Conservation (phyloP, 2,797 vertebrate genomes). For the Onychomys leucogaster region DNA sequence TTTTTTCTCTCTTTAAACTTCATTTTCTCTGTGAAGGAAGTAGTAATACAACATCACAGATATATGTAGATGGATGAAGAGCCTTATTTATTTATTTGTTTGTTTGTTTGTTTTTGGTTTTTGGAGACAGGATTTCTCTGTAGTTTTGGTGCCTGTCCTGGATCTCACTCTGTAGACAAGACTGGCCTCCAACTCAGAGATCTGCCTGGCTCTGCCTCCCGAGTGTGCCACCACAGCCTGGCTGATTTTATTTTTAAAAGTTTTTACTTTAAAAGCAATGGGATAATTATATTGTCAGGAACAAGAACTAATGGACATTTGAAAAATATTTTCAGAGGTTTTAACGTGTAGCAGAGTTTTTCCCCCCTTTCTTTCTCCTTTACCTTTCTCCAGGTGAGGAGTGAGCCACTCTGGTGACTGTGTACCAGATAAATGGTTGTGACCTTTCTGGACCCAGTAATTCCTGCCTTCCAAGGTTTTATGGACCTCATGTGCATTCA, state of each 20-base stretch:
- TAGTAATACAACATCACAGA: neutral
- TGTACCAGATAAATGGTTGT: neutral
- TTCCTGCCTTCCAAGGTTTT: neutral
- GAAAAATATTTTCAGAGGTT: neutral
- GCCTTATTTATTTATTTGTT: neutral
- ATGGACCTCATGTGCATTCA: neutral
- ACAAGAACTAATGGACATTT: neutral
- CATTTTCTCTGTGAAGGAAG: slow-evolving; percentile 9
- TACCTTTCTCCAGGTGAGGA: neutral
- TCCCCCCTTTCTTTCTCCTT: neutral
- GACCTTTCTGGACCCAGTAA: fast-evolving
- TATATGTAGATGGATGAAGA: neutral
- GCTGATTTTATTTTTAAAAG: neutral
- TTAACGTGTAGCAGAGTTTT: neutral
- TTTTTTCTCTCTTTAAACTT: neutral
- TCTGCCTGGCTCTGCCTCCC: too few relatives aligned
- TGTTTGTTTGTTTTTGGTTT: too few relatives aligned
- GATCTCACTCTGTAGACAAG: too few relatives aligned
- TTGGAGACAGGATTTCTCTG: too few relatives aligned
- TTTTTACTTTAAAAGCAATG: slow-evolving; percentile 12
- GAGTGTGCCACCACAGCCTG: too few relatives aligned
- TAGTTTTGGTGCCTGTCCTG: too few relatives aligned
- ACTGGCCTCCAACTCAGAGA: too few relatives aligned
- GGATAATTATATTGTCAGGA: neutral
- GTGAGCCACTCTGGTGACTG: neutral